Evolutionary conservation across 2,888 invertebrate genomes (phyloP), one percentile per base, ranked within the genome.

Genomic region (Sussaba pulchella): DNA sequence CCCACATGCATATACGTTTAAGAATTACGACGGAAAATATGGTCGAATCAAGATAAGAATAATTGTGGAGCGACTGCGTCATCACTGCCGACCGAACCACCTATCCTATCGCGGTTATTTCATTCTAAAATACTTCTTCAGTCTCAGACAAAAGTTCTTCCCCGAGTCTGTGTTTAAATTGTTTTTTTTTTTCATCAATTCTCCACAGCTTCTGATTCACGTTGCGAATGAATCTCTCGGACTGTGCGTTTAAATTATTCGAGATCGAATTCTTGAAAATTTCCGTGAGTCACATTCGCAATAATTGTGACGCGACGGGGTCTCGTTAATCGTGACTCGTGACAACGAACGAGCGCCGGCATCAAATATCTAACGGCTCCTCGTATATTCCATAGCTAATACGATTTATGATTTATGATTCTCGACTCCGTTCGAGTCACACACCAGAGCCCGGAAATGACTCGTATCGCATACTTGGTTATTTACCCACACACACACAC

Each of bases 381-480:
- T 64, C 41, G 45, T 57, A 63, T 59, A 63, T 59, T 41, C 21
- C 39, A 41, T 17, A 41, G 63, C 57, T 75, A 52, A 59, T 50
- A 70, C 64, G 57, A 52, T 72, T 72, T 63, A 67, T 72, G 80
- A 76, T 66, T 54, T 70, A 54, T 31, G 54, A 47, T 26, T 57
- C 31, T 50, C 17, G 19, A 64, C n/a, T 36, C 26, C 10, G 21
- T 2, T 57, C 63, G 50, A 69, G 47, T 64, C 63, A 47, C 57
- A 43, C 64, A 9, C 52, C 57, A 41, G 54, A 66, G 39, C 70
- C 75, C 75, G 79, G 75, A 79, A 75, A 66, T 79, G 75, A 75
- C 59, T 70, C 66, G 54, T 54, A 45, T 41, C 73, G 59, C 24
- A 69, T 41, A 41, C 31, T 24, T 59, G 43, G 14, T 14, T 6